Evolutionary conservation across 2,888 invertebrate species (phyloP).

Genomic region (Platycheirus albimanus): DNA sequence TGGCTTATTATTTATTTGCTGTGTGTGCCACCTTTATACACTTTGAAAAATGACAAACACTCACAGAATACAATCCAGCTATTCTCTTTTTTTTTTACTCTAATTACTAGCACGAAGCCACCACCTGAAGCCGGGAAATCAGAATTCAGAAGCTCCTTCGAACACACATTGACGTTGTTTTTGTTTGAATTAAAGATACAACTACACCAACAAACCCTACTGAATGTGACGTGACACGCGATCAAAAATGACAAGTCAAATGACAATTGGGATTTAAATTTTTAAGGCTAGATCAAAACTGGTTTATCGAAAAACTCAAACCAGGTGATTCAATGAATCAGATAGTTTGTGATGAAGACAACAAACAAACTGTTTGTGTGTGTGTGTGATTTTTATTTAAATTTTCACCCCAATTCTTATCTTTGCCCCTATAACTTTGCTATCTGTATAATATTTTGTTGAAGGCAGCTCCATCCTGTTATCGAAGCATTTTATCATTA

Average conservation of each 20-base stretch:
- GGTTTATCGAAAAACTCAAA: constrained; percentile 62
- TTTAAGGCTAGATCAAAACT: constrained; percentile 57
- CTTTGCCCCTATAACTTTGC: neutral
- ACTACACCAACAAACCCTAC: constrained; percentile 38
- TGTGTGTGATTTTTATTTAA: too few relatives aligned
- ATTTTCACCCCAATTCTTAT: too few relatives aligned
- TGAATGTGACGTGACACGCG: constrained; percentile 70
- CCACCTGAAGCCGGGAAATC: constrained; percentile 16
- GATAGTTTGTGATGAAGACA: constrained; percentile 41
- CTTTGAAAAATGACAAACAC: constrained; percentile 22
- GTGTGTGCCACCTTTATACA: constrained; percentile 37
- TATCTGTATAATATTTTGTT: neutral
- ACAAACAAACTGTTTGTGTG: too few relatives aligned
- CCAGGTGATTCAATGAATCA: constrained; percentile 33
- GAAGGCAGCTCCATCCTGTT: neutral
- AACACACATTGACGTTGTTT: constrained; percentile 15
- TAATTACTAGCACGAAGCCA: constrained; percentile 6
- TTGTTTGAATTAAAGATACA: too few relatives aligned
- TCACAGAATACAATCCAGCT: constrained; percentile 35
- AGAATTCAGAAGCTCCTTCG: constrained; percentile 11
- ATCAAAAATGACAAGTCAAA: constrained; percentile 65
- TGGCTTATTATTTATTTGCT: constrained; percentile 42
- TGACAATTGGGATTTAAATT: constrained; percentile 54
- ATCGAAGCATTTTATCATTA: constrained; percentile 61
- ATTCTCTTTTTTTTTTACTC: constrained; percentile 28